Evolutionary conservation across 1,140 invertebrate species (phyloP).

Genomic region (Samia ricini): DNA sequence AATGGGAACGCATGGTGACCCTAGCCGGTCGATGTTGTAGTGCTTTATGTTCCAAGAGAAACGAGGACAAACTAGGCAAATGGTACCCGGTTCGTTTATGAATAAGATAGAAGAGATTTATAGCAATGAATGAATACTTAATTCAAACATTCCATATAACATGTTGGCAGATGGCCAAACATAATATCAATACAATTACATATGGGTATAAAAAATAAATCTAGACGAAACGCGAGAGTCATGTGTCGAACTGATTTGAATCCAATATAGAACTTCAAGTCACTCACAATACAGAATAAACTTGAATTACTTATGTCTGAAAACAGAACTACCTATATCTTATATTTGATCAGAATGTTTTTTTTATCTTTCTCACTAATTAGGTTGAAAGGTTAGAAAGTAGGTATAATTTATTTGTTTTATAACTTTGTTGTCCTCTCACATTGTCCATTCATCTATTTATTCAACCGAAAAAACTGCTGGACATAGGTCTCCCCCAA

Average conservation of each 20-base stretch:
- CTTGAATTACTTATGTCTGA: neutral
- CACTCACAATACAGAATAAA: neutral
- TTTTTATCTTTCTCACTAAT: neutral
- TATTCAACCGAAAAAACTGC: too few species aligned
- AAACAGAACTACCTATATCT: neutral
- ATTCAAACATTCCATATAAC: constrained; percentile 51
- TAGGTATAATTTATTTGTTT: too few species aligned
- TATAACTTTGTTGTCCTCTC: too few species aligned
- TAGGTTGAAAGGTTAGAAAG: neutral
- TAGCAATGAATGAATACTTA: constrained; percentile 56
- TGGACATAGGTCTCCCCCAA: too few species aligned
- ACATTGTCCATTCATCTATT: too few species aligned
- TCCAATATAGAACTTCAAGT: neutral
- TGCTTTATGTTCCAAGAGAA: constrained; percentile 20
- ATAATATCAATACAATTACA: constrained; percentile 47
- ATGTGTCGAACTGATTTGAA: constrained; percentile 9
- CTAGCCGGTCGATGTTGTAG: constrained; percentile 7
- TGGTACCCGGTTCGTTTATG: constrained; percentile 36
- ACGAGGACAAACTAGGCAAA: constrained; percentile 20
- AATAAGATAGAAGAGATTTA: constrained; percentile 67
- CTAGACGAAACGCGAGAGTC: constrained; percentile 17
- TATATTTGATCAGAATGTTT: neutral
- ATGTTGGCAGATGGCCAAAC: constrained; percentile 44
- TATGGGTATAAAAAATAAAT: constrained; percentile 19
- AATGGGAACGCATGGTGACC: constrained; percentile 6